Percentiles rank a stretch among this genome's conserved stretches.
These are phyloP conservation scores for Acarapis woodi DNA, from an alignment of 1,140 invertebrate genomes.

Conservation along the genomic window DNA sequence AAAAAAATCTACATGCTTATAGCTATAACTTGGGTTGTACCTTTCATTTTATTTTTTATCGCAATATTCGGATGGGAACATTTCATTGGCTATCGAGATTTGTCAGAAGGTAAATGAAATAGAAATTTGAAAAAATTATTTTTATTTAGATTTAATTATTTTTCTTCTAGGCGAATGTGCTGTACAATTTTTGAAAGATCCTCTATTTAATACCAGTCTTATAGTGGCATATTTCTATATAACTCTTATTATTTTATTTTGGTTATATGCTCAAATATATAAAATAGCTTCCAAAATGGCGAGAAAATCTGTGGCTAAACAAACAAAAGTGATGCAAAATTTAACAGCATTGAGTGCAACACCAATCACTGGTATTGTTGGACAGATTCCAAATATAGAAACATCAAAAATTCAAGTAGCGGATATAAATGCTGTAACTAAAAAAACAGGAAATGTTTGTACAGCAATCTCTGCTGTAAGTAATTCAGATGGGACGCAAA, in stretches of 20 bases:
- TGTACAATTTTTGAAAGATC: constrained; percentile 91
- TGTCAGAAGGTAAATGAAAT: no score
- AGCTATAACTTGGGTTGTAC: constrained; percentile 75
- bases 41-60: constrained; percentile 81
- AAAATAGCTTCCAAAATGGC: constrained; percentile 94
- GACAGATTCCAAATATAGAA: no score
- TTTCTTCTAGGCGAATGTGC: constrained; percentile 69
- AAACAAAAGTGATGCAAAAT: constrained; percentile 75
- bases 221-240: constrained; percentile 97
- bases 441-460: no score
- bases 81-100: constrained; percentile 65
- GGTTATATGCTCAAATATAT: constrained; percentile 89
- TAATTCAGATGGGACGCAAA: no score
- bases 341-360: constrained; percentile 47
- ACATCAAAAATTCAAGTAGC: no score
- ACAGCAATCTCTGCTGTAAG: no score
- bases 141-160: no score
- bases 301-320: constrained; percentile 79
- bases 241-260: constrained; percentile 65
- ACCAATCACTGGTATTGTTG: constrained; percentile 19
- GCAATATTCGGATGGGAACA: constrained; percentile 98
- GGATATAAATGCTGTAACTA: no score
- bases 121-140: no score
- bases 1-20: constrained; percentile 61
- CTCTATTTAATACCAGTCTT: constrained; percentile 83